These are phyloP conservation scores for Steatornis caripensis DNA, from an alignment of 2,113 vertebrate genomes.

Conservation along the genomic window DNA sequence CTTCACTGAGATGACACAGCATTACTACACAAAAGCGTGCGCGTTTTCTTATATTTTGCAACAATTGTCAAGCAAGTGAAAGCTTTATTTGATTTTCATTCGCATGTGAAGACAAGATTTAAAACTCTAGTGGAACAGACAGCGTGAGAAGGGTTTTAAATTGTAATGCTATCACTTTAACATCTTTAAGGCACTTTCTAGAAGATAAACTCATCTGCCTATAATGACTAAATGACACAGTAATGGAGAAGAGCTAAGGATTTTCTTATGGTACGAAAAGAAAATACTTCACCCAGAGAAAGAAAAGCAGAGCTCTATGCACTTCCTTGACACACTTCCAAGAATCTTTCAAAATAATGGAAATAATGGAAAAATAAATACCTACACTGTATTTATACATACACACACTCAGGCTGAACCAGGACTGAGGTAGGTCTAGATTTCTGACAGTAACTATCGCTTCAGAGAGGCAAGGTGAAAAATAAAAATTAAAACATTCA, in stretches of 20 bases:
- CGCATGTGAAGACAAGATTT: conserved; percentile 25
- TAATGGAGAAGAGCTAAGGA: conserved; percentile 46
- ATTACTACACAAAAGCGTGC: background rate
- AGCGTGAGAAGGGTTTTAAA: conserved; percentile 54
- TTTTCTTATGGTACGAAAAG: conserved; percentile 17
- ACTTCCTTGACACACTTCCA: background rate
- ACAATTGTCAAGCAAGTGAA: conserved; percentile 53
- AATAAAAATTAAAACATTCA: background rate
- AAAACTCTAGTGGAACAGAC: conserved; percentile 28
- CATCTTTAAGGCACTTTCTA: conserved; percentile 42
- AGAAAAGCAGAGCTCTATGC: background rate
- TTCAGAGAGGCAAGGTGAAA: background rate
- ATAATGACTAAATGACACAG: conserved; percentile 37
- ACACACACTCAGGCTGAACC: background rate
- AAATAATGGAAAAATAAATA: conserved; percentile 2
- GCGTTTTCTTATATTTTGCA: conserved; percentile 19
- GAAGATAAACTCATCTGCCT: conserved; percentile 38
- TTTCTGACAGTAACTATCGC: background rate
- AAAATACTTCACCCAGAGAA: background rate
- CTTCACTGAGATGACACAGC: background rate
- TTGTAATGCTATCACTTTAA: conserved; percentile 52
- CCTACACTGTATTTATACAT: background rate
- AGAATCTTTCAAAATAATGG: background rate
- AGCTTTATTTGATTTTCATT: conserved; percentile 59
- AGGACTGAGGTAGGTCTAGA: background rate